phyloP scores from a whole-genome alignment of 2,888 invertebrate genomes.

The Cephalotes varians region DNA sequence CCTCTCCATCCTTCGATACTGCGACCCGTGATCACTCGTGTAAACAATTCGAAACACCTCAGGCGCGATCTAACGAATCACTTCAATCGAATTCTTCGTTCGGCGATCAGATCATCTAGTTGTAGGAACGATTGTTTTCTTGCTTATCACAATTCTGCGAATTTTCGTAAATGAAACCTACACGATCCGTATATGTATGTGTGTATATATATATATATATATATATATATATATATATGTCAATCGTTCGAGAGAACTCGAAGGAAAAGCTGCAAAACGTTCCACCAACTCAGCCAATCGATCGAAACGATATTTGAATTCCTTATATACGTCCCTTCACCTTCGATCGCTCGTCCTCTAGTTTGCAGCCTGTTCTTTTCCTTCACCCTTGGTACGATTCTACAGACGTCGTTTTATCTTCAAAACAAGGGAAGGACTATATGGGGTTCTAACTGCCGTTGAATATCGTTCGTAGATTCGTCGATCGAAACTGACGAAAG shows the following conservation, averaged over 20 bases:
- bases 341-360: conserved; percentile 30
- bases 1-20: conserved; percentile 31
- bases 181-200: not conserved
- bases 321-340: not conserved
- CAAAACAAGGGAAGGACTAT: not conserved
- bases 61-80: not conserved
- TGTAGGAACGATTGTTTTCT: not conserved
- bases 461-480: not conserved
- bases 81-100: not conserved
- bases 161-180: not conserved
- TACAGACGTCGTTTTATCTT: not conserved
- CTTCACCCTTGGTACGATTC: conserved; percentile 7
- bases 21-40: not conserved
- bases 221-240: not conserved
- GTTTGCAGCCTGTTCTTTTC: conserved; percentile 8
- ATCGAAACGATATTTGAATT: conserved; percentile 38
- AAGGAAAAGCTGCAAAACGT: conserved; percentile 21
- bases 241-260: not conserved
- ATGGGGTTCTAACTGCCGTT: not conserved
- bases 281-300: not conserved
- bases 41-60: not conserved
- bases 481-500: not conserved
- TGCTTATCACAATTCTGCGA: conserved; percentile 9
- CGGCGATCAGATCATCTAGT: not conserved
- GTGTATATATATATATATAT: not conserved